Evolutionary conservation across 2,797 vertebrate genomes (phyloP).

Genomic region (Gymnodraco acuticeps): DNA sequence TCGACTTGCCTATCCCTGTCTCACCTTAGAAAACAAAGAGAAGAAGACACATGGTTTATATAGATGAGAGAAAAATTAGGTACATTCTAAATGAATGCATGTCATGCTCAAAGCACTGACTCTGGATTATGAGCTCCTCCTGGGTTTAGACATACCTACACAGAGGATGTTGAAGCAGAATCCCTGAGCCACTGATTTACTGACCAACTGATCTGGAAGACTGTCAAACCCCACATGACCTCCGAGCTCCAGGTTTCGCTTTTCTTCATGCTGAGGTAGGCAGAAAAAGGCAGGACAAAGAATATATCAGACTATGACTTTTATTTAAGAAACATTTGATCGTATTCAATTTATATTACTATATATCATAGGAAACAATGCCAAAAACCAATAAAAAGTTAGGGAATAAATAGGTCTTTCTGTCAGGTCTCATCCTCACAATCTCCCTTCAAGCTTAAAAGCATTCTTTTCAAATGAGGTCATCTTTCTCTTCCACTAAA

Average conservation of each 20-base stretch:
- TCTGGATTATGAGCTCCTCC: not conserved
- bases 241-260: conserved; percentile 89
- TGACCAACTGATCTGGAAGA: conserved; percentile 97
- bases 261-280: conserved; percentile 88
- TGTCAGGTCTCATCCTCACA: conserved; percentile 30
- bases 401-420: not conserved
- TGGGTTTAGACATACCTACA: conserved; percentile 88
- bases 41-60: not conserved
- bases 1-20: conserved; percentile 98
- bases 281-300: conserved; percentile 24
- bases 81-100: not conserved
- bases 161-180: conserved; percentile 99
- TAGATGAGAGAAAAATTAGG: not conserved
- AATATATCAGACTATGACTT: conserved; percentile 1
- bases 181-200: conserved; percentile 93
- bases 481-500: conserved; percentile 42
- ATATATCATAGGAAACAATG: conserved; percentile 1
- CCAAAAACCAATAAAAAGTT: not conserved
- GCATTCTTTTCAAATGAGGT: conserved; percentile 61
- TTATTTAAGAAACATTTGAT: conserved; percentile 6
- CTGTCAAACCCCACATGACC: conserved; percentile 98
- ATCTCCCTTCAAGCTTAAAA: conserved; percentile 40
- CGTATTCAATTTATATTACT: not conserved
- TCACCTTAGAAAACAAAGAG: conserved; percentile 84
- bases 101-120: not conserved